Evolutionary conservation across 2,888 invertebrate species (phyloP), one percentile per base, ranked within the genome.

Genomic region (Geotrupes spiniger): DNA sequence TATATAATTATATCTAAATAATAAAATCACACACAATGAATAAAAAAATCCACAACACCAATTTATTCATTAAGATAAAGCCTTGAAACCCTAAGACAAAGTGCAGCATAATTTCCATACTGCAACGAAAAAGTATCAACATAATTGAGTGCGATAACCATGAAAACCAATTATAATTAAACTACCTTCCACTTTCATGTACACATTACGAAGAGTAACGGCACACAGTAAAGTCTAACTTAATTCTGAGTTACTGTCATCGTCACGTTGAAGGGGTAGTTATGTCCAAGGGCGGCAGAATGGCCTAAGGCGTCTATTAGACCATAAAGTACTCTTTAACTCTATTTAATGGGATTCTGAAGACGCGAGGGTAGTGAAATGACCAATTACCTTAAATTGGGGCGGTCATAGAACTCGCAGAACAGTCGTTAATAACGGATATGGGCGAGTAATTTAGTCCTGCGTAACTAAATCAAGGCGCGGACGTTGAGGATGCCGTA

Each of bases 281-380:
- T 37, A 40, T 39, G 46, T 46, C 33, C 46, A 40, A 46, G 46
- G 56, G 56, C 50, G 51, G 53, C 43, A 42, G 52, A 53, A 56
- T 57, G 48, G 55, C 59, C 59, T 56, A 49, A 60, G 59, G 59
- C 58, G 57, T 58, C 59, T 58, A 58, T 60, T 60, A 60, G 55
- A 52, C 53, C 49, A 56, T 52, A 53, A 58, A 57, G 58, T 58
- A 55, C 57, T 58, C 58, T 54, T 57, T 57, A 57, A 50, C 51
- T 52, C 51, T 51, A 46, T 52, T 49, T 57, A 54, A 57, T 57
- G 53, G 57, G 51, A 41, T 51, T 49, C 48, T 41, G 40, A 47
- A 51, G 45, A 50, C 44, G 42, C 46, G 45, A 44, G 47, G 49
- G 49, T 50, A 42, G 49, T 48, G 51, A 55, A 53, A 49, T 48